Evolutionary conservation across 2,797 vertebrate genomes (phyloP), one percentile per base, ranked within the genome.

Genomic region (Balearica regulorum): DNA sequence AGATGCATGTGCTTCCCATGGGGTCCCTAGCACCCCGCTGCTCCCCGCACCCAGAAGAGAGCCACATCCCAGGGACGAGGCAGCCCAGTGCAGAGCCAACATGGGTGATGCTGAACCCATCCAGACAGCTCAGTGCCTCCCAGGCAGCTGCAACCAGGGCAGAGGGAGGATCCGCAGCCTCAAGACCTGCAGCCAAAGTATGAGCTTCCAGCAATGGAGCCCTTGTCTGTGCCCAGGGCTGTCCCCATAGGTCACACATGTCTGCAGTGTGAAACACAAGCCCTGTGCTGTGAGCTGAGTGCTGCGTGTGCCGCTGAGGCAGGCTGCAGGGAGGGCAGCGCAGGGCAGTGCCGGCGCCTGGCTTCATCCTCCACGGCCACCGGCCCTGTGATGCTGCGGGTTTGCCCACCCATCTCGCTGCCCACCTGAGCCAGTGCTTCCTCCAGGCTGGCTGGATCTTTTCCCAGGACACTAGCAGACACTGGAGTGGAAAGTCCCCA

Each of bases 401-500:
- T 90, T 87, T 86, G n/a, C 29, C 60, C 75, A 58, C 53, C 17
- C 66, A 41, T 31, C 55, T 69, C 3, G 4, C 66, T 58, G 51
- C 21, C 16, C 28, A 8, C 51, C 35, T 0, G 9, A 95, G 49
- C 19, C 66, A 25, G 49, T 48, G 35, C 10, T 90, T 95, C 14
- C n/a, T 33, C n/a, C 58, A 22, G 61, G 17, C 76, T 85, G 83
- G 41, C 65, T 66, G 62, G 39, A 79, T 66, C 3, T 95, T 96
- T 95, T 87, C 65, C 83, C 4, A 72, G 21, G 43, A 57, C 44
- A 44, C 57, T 55, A 82, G 18, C n/a, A 90, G 57, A 12, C 58
- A 76, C 44, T 5, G 0, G 78, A 94, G 68, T 96, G 95, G 96
- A 96, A 97, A 97, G 87, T 97, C 87, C 90, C 94, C 95, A 89